These are phyloP conservation scores for Melanotaenia boesemani DNA, from an alignment of 2,797 vertebrate genomes.

Conservation along the genomic window DNA sequence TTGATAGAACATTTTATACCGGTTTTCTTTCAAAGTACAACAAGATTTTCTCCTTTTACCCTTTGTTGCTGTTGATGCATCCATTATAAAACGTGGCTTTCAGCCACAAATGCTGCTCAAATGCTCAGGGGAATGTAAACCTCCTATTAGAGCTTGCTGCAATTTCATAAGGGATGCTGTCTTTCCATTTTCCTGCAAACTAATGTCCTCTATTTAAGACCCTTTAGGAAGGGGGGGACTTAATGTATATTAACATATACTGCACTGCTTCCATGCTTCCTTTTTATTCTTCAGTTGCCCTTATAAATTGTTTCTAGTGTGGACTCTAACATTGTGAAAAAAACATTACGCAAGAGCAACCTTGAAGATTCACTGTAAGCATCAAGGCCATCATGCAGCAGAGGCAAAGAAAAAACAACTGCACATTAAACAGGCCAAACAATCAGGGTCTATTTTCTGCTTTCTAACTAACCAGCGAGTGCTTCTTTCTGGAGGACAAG, in stretches of 20 bases:
- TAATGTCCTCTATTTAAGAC: conserved; percentile 25
- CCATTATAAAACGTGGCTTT: conserved; percentile 27
- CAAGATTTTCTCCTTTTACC: neutral
- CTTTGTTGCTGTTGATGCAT: conserved; percentile 26
- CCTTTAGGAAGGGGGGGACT: neutral
- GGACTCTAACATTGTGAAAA: conserved; percentile 17
- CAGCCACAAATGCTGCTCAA: conserved; percentile 12
- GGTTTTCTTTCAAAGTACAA: conserved; percentile 14
- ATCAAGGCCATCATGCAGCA: conserved; percentile 33
- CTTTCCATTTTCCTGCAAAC: conserved; percentile 35
- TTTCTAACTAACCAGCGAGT: conserved; percentile 91
- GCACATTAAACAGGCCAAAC: conserved; percentile 18
- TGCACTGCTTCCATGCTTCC: conserved; percentile 8
- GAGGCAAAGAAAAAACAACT: conserved; percentile 21
- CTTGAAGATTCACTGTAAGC: conserved; percentile 59
- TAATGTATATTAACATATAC: neutral
- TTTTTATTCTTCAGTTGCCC: conserved; percentile 26
- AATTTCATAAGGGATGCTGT: conserved; percentile 32
- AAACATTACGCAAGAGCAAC: conserved; percentile 47
- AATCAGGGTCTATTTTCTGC: conserved; percentile 21
- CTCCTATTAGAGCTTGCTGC: conserved; percentile 6
- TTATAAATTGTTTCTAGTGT: conserved; percentile 44
- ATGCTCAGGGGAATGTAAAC: conserved; percentile 21
- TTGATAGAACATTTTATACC: conserved; percentile 7
- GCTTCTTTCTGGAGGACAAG: conserved; percentile 97